These are phyloP conservation scores for Macropus fuliginosus DNA, from an alignment of 2,797 vertebrate genomes.

Conservation along the genomic window DNA sequence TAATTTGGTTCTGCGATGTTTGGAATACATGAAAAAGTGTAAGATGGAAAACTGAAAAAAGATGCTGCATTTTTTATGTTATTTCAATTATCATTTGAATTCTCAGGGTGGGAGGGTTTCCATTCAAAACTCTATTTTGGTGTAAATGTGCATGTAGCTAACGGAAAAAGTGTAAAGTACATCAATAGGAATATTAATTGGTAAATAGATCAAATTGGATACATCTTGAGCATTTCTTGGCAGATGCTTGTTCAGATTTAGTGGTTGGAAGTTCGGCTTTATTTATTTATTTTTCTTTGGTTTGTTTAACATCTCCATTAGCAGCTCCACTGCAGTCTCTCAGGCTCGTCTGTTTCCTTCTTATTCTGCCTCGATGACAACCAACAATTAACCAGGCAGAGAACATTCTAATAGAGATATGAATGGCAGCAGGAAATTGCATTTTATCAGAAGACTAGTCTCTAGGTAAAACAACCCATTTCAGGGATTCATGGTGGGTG, in stretches of 20 bases:
- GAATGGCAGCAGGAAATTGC: conserved; percentile 67
- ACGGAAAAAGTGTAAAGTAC: background rate
- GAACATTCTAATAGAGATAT: conserved; percentile 65
- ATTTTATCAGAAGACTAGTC: conserved; percentile 70
- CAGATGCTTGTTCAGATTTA: conserved; percentile 52
- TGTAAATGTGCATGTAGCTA: conserved; percentile 66
- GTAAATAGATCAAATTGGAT: conserved; percentile 48
- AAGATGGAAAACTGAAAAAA: conserved; percentile 77
- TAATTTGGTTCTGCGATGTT: conserved; percentile 79
- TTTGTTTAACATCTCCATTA: conserved; percentile 66
- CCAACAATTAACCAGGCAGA: conserved; percentile 71
- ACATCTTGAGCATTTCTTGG: conserved; percentile 48
- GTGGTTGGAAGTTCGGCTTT: conserved; percentile 24
- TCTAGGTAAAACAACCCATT: conserved; percentile 70
- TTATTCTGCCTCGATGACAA: conserved; percentile 75
- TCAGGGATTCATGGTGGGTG: conserved; percentile 53
- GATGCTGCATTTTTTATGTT: conserved; percentile 76
- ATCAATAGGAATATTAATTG: conserved; percentile 37
- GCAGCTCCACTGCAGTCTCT: conserved; percentile 45
- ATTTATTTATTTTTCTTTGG: conserved; percentile 22
- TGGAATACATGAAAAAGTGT: conserved; percentile 63
- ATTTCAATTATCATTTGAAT: conserved; percentile 83
- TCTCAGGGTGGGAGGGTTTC: conserved; percentile 69
- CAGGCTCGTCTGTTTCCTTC: conserved; percentile 63
- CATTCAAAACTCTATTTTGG: conserved; percentile 72